phyloP scores from a whole-genome alignment of 2,888 invertebrate genomes.

The Julus scandinavius region DNA sequence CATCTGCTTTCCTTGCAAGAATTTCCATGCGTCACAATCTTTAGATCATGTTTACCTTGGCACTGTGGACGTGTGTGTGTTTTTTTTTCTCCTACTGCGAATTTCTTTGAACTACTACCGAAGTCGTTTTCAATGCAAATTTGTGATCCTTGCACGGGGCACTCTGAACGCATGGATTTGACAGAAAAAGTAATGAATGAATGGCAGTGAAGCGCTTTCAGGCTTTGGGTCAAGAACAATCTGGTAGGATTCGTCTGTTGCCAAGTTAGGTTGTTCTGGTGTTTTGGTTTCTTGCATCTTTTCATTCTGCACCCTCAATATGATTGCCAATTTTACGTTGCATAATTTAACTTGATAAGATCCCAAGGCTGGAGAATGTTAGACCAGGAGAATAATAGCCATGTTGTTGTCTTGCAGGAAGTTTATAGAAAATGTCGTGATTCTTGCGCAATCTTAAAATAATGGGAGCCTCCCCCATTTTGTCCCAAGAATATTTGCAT shows the following conservation, averaged over 20 bases:
- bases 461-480: neutral
- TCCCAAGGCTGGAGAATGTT: neutral
- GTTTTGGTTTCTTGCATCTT: neutral
- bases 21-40: slow-evolving; percentile 1
- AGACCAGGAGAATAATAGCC: neutral
- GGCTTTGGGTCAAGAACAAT: neutral
- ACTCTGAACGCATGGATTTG: neutral
- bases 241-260: neutral
- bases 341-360: neutral
- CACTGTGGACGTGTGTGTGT: neutral
- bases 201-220: neutral
- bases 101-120: neutral
- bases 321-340: neutral
- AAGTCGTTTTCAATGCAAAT: neutral
- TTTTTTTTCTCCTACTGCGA: neutral
- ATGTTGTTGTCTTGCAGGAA: neutral
- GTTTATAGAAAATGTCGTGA: neutral
- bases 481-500: neutral
- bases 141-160: neutral
- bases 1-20: neutral
- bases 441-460: neutral
- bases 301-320: no score
- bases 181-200: neutral
- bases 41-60: slow-evolving; percentile 15
- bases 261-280: neutral